phyloP scores from a whole-genome alignment of 2,888 invertebrate genomes.

The Odontocerum albicorne region DNA sequence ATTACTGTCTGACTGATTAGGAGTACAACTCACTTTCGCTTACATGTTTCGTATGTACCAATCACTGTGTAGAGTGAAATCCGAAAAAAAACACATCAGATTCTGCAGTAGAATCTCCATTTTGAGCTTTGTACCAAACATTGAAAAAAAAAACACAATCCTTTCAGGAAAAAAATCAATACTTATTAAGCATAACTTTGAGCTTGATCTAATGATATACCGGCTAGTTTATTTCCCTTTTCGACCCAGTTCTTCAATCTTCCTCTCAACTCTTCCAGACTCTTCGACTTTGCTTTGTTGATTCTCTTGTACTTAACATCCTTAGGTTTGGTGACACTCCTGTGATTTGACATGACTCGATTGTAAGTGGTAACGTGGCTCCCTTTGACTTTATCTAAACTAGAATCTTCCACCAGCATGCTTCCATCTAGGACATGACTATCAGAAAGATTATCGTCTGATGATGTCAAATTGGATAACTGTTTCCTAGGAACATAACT shows the following conservation, averaged over 20 bases:
- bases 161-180: no score
- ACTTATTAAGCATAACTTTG: no score
- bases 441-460: slow-evolving; percentile 33
- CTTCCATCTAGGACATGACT: slow-evolving; percentile 35
- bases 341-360: slow-evolving; percentile 87
- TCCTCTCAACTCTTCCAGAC: slow-evolving; percentile 80
- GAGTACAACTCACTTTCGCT: no score
- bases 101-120: no score
- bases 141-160: no score
- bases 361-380: slow-evolving; percentile 76
- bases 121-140: no score
- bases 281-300: slow-evolving; percentile 88
- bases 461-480: slow-evolving; percentile 45
- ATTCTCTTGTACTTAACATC: slow-evolving; percentile 90
- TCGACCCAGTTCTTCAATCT: slow-evolving; percentile 85
- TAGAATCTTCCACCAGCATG: slow-evolving; percentile 45
- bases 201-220: slow-evolving; percentile 69
- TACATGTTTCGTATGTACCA: no score
- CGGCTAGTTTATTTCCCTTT: slow-evolving; percentile 70
- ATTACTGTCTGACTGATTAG: no score
- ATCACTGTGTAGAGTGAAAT: no score
- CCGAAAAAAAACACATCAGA: no score
- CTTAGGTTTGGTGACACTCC: slow-evolving; percentile 87
- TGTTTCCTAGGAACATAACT: slow-evolving; percentile 57
- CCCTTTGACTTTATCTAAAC: slow-evolving; percentile 47